These are phyloP conservation scores for Scomber japonicus DNA, from an alignment of 2,113 vertebrate genomes.

Conservation along the genomic window DNA sequence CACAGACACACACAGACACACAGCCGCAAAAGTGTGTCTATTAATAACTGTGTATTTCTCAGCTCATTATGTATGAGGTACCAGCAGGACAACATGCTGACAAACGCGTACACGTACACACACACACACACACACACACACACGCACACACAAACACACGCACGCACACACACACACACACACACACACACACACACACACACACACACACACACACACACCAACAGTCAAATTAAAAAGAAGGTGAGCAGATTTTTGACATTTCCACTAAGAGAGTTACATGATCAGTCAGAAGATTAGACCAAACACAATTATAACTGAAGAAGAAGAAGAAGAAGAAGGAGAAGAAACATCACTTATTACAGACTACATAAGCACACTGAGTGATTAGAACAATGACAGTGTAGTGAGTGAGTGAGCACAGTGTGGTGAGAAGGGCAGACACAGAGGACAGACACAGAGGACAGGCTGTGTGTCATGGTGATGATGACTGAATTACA, in stretches of 20 bases:
- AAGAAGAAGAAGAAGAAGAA: too few relatives aligned
- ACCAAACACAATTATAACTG: too few relatives aligned
- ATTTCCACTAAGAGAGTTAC: background rate
- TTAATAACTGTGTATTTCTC: slow-evolving; percentile 58
- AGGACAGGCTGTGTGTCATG: too few relatives aligned
- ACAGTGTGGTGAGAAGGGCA: too few relatives aligned
- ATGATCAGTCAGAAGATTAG: background rate
- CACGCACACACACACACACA: too few relatives aligned
- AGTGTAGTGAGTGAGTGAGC: too few relatives aligned
- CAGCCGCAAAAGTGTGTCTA: slow-evolving; percentile 36
- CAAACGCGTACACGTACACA: background rate
- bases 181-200: background rate
- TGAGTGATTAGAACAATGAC: too few relatives aligned
- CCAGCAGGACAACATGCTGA: slow-evolving; percentile 44
- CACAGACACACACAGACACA: slow-evolving; percentile 8
- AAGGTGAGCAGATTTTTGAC: slow-evolving; percentile 23
- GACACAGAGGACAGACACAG: too few relatives aligned
- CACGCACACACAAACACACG: background rate
- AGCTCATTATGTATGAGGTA: slow-evolving; percentile 5
- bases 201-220: background rate
- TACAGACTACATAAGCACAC: too few relatives aligned
- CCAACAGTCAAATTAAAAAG: background rate
- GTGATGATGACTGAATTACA: too few relatives aligned
- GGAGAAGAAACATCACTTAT: too few relatives aligned
- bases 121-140: background rate